Conservation (phyloP, 2,113 vertebrate species). For the Myotis yumanensis region DNA sequence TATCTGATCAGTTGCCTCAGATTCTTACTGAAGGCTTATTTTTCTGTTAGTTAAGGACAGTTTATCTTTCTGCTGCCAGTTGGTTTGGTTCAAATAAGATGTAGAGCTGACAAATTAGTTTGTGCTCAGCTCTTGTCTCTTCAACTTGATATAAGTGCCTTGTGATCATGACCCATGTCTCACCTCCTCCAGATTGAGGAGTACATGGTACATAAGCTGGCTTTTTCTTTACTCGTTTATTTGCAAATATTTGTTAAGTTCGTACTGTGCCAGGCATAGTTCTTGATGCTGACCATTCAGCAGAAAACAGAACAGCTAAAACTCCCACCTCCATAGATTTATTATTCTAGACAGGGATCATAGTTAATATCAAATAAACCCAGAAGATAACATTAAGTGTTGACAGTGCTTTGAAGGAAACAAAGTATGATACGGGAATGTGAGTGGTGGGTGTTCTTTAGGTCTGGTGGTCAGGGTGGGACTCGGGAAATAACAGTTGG, state of each 20-base stretch:
- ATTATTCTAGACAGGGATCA: not conserved
- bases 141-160: not conserved
- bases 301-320: not conserved
- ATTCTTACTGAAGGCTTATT: not conserved
- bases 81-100: not conserved
- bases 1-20: not conserved
- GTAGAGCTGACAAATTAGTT: not conserved
- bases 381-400: not conserved
- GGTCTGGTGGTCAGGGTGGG: not conserved
- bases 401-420: not conserved
- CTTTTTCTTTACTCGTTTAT: not conserved
- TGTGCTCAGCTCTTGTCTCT: not conserved
- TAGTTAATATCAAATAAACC: not conserved
- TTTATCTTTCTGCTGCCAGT: not conserved
- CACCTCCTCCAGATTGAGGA: not conserved
- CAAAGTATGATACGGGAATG: not conserved
- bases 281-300: not conserved
- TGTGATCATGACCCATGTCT: fast-evolving
- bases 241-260: not conserved
- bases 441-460: not conserved
- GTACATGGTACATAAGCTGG: not conserved
- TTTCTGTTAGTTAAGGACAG: not conserved
- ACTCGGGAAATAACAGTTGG: not conserved
- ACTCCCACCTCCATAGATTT: not conserved
- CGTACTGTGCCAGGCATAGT: fast-evolving